Percentiles rank a stretch among this genome's conserved stretches.
These are phyloP conservation scores for Haliclystus octoradiatus DNA, from an alignment of 30 jellyfish, hydroid and myxozoan genomes.

Conservation along the genomic window DNA sequence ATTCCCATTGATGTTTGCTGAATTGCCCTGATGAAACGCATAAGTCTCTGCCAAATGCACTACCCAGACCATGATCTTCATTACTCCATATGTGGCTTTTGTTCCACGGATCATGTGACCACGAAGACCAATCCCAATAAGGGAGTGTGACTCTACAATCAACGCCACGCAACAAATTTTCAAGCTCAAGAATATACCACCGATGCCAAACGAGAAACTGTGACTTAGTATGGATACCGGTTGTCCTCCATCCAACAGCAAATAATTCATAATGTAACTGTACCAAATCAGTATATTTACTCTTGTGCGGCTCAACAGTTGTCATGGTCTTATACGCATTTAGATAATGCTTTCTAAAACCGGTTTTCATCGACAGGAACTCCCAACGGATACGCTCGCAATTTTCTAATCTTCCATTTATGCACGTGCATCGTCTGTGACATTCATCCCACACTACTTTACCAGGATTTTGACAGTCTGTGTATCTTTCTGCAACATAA, in stretches of 20 bases:
- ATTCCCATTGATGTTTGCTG: too few relatives aligned
- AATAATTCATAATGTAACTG: constrained; percentile 3
- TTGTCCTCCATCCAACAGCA: constrained; percentile 5
- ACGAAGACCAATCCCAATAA: constrained; percentile 34
- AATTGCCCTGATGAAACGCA: too few relatives aligned
- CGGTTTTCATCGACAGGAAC: constrained; percentile 12
- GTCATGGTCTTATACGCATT: constrained; percentile 1
- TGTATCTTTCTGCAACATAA: too few relatives aligned
- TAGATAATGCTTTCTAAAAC: constrained; percentile 7
- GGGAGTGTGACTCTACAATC: constrained; percentile 44
- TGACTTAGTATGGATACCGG: too few relatives aligned
- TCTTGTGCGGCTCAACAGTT: too few relatives aligned
- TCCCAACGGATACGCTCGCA: constrained; percentile 27
- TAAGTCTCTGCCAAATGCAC: too few relatives aligned
- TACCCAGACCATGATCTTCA: too few relatives aligned
- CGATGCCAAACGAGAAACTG: too few relatives aligned
- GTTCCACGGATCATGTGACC: constrained; percentile 19
- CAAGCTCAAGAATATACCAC: constrained; percentile 3
- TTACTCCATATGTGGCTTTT: too few relatives aligned
- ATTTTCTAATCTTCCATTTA: constrained; percentile 15
- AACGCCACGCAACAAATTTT: constrained; percentile 23
- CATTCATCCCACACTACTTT: constrained; percentile 31
- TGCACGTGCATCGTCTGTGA: constrained; percentile 13
- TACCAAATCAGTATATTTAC: background rate
- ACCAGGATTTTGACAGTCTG: too few relatives aligned